Conservation (phyloP, 1,140 invertebrate genomes). For the Zaprionus ornatus region DNA sequence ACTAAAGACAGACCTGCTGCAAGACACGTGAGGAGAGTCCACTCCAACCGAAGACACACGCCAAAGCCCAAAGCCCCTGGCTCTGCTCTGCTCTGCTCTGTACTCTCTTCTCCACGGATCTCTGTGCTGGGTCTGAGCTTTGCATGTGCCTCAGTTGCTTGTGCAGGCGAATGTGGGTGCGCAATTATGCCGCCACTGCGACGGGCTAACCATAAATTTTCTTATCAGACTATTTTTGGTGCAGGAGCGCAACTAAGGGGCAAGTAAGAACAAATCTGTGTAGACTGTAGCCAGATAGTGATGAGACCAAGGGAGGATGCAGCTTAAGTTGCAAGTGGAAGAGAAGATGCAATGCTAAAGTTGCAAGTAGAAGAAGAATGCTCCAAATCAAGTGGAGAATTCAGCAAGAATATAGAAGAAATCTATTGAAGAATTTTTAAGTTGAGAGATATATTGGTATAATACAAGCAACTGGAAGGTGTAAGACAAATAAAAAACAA, state of each 20-base stretch:
- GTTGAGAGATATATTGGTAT: no score
- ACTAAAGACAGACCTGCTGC: constrained; percentile 8
- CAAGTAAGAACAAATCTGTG: neutral
- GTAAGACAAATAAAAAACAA: no score
- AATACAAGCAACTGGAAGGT: no score
- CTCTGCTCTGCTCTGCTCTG: constrained; percentile 20
- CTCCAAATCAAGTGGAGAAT: no score
- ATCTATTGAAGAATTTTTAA: no score
- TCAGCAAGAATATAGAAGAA: no score
- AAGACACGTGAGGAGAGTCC: constrained; percentile 33
- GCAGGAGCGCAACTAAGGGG: constrained; percentile 51
- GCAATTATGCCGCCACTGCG: constrained; percentile 78
- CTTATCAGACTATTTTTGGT: constrained; percentile 59
- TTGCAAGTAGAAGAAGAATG: no score
- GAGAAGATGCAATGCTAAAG: no score
- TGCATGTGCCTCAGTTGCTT: constrained; percentile 15
- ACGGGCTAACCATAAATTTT: constrained; percentile 75
- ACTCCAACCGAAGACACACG: constrained; percentile 61
- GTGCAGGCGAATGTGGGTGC: constrained; percentile 64
- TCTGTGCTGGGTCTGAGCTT: constrained; percentile 30
- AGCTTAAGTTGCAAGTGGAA: neutral
- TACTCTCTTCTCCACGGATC: neutral
- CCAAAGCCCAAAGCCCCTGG: constrained; percentile 52
- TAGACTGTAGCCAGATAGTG: neutral
- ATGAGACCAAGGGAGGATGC: neutral